Base-by-base conservation (phyloP, 2,113 vertebrate species). In the Pomatostomus ruficeps region DNA sequence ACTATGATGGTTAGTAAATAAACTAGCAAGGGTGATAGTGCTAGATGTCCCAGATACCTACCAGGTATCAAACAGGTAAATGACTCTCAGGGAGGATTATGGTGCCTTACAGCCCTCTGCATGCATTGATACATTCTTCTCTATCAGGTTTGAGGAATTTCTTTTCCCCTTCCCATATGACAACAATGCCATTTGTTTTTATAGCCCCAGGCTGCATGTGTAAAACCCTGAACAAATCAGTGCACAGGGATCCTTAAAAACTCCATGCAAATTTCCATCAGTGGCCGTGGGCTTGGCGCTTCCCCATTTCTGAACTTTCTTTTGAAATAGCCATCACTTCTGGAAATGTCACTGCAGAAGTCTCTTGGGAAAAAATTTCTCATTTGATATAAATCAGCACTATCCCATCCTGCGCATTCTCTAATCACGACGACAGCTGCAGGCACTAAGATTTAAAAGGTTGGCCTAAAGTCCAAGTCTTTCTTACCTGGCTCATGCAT, bases 1-100 rank as follows among this genome's bases (percentile, higher is more conserved):
- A 95, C 96, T 97, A 92, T 76, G 89, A 91, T 92, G 92, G 95
- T 97, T 97, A 97, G 97, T 98, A 98, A 98, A 98, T 98, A 98
- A 98, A 97, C 88, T 77, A 96, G 93, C 74, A 88, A 92, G 51
- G 78, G 81, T 67, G 93, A 89, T 89, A 73, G 66, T 46, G 61
- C 89, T 71, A 75, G 40, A 65, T 91, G 67, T 83, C 89, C 91
- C 62, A 75, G 76, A 36, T 33, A 80, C 58, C 62, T 43, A 43
- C 11, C 78, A 83, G 80, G 78, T 90, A 84, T 42, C 24, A 19
- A 73, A 74, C 58, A 74, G 75, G 93, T 91, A 83, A 51, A 54
- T 19, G 35, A 62, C 23, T 67, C 72, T 57, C 11, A 24, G 36
- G 31, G 71, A n/a, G 14, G 66, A 62, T 68, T 51, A 33, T 13